Evolutionary conservation across 2,888 invertebrate genomes (phyloP).

Genomic region (Tridacna crocea): DNA sequence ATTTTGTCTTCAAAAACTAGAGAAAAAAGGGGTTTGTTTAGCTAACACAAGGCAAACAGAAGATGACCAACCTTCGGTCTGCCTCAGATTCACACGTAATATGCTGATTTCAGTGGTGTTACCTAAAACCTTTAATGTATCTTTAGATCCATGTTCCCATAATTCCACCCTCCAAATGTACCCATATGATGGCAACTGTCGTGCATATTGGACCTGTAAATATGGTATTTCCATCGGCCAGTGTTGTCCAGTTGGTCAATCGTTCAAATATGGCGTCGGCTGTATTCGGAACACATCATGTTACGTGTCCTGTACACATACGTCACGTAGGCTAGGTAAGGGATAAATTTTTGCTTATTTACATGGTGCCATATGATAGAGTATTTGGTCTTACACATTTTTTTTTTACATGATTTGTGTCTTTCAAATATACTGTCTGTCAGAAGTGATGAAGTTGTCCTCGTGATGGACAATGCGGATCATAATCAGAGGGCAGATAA

Average conservation of each 20-base stretch:
- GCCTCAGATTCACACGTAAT: no score
- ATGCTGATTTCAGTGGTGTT: no score
- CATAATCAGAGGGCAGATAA: no score
- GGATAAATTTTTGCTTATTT: background rate
- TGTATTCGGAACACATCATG: slow-evolving; percentile 54
- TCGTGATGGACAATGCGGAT: no score
- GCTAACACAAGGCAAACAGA: no score
- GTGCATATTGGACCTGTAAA: slow-evolving; percentile 63
- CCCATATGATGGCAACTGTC: slow-evolving; percentile 49
- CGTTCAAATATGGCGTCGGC: slow-evolving; percentile 45
- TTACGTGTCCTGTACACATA: slow-evolving; percentile 30
- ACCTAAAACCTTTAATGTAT: background rate
- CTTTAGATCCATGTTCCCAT: slow-evolving; percentile 42
- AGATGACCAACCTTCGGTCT: no score
- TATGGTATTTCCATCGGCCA: slow-evolving; percentile 59
- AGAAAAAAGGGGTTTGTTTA: no score
- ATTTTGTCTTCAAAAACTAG: no score
- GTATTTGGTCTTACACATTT: background rate
- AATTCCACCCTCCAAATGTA: slow-evolving; percentile 27
- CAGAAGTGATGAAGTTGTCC: no score
- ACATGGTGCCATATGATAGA: background rate
- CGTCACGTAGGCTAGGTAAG: background rate
- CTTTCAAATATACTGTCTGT: no score
- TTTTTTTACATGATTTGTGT: no score
- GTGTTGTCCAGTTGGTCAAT: slow-evolving; percentile 61